Base-by-base conservation (phyloP, 1,140 invertebrate species). In the Matsumurasca onukii region DNA sequence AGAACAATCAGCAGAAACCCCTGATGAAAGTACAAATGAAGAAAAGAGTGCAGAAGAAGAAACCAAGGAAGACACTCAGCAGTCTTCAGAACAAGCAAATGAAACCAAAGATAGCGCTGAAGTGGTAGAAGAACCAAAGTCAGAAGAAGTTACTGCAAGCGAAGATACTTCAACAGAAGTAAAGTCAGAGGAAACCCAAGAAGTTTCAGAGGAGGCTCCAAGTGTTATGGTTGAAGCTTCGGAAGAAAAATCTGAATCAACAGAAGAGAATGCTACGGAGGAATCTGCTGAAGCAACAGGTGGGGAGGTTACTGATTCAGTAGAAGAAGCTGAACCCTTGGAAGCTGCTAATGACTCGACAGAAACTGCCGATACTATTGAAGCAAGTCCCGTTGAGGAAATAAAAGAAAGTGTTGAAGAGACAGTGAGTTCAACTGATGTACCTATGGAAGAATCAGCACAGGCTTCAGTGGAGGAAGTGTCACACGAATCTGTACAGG, bases 251-350 rank as follows among this genome's bases (percentile, higher is more conserved):
- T 34, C 52, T 57, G 71, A 75, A 34, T 1, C 63, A 68, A 24
- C 69, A 48, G 48, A 30, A 30, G 69, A 68, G 62, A 66, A 22
- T 39, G 25, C 27, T 31, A 68, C 64, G 65, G 52, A 64, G 64
- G 15, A 66, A 22, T 22, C 30, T 15, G 34, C 24, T 70, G 51
- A 67, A 71, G 49, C 29, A 62, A 31, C 59, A 64, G 27, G 69
- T 48, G 48, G 25, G n/a, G 69, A 68, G 65, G 68, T 30, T 20
- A 29, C 31, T 31, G 69, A 39, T 65, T 71, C 52, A 77, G 76
- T 55, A 78, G 74, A 80, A 24, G 75, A 77, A 70, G 76, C 76
- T 31, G 76, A 80, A 70, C 30, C 55, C 2, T 13, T 24, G 12
- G 55, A 59, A 59, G 30, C 22, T 29, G 9, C 15, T 5, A n/a